These are phyloP conservation scores for Tenthredo distinguenda DNA, from an alignment of 2,888 invertebrate genomes.

Conservation along the genomic window DNA sequence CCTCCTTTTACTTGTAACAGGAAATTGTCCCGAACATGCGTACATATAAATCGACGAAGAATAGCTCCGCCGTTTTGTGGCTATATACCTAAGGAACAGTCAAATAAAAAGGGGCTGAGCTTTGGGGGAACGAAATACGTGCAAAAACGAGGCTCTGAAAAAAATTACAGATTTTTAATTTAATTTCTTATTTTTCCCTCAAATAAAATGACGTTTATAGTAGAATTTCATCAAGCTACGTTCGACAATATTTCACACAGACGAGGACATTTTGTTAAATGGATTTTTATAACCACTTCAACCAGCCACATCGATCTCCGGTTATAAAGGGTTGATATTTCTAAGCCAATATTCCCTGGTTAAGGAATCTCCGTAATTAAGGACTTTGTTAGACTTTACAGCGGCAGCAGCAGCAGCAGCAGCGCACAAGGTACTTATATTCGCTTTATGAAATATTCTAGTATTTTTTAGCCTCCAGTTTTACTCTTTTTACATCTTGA, in stretches of 20 bases:
- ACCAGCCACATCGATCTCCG: background rate
- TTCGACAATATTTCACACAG: background rate
- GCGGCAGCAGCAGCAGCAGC: background rate
- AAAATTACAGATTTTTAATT: background rate
- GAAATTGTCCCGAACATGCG: slow-evolving; percentile 5
- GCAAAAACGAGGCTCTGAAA: background rate
- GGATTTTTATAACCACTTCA: background rate
- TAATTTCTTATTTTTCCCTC: background rate
- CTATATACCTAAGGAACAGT: background rate
- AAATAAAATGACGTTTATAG: too few species aligned
- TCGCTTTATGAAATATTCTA: slow-evolving; percentile 24
- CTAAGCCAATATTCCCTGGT: background rate
- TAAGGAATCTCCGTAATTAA: slow-evolving; percentile 7
- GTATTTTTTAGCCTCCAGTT: background rate
- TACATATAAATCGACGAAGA: slow-evolving; percentile 1
- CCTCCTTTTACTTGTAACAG: background rate
- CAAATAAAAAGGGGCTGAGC: background rate
- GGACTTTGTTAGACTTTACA: slow-evolving; percentile 5
- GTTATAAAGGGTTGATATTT: background rate
- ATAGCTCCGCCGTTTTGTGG: background rate
- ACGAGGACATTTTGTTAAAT: background rate
- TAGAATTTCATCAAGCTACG: background rate
- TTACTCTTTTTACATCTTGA: background rate
- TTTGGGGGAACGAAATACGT: background rate
- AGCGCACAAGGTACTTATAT: background rate